Evolutionary conservation across 1,140 invertebrate species (phyloP), one percentile per base, ranked within the genome.

Genomic region (Euwallacea fornicatus): DNA sequence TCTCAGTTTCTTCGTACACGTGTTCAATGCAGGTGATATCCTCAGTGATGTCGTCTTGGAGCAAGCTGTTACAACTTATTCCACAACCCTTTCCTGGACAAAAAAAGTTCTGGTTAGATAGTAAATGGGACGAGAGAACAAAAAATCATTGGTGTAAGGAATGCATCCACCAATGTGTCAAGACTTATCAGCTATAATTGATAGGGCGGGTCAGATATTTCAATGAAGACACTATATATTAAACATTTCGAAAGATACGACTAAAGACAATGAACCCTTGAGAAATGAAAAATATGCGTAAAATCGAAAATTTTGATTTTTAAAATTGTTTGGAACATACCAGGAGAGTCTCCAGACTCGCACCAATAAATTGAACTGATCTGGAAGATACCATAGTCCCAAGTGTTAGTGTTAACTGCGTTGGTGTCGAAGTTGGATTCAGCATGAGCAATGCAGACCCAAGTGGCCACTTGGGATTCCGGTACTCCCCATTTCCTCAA

Each of bases 341-440:
- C 73, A 42, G 73, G 54, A 7, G 53, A 33, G 46, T 66, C 55
- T 0, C 60, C 16, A 10, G 62, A 53, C 33, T 65, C 15, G 60
- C 74, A 75, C 74, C 74, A 75, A 11, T 72, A 75, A 7, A 68
- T 42, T 7, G 71, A 44, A 47, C 69, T 74, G 16, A 75, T 75
- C 50, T 75, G 74, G 56, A 76, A 70, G 7, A 76, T 74, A 10
- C 74, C 74, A 66, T 74, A 69, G 42, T 74, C 74, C 42, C 69
- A 60, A 13, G 73, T 69, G 11, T 65, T 46, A 6, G 4, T 0
- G 54, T 76, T 76, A 10, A 72, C 46, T 0, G 73, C 73, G 6
- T 44, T 54, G 8, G 74, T 76, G 43, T 76, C 53, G 58, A 66
- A 76, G 50, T 73, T 15, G 7, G 74, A 76, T 54, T 76, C 74